These are phyloP conservation scores for Notodonta ziczac DNA, from an alignment of 2,888 invertebrate species.

Conservation along the genomic window DNA sequence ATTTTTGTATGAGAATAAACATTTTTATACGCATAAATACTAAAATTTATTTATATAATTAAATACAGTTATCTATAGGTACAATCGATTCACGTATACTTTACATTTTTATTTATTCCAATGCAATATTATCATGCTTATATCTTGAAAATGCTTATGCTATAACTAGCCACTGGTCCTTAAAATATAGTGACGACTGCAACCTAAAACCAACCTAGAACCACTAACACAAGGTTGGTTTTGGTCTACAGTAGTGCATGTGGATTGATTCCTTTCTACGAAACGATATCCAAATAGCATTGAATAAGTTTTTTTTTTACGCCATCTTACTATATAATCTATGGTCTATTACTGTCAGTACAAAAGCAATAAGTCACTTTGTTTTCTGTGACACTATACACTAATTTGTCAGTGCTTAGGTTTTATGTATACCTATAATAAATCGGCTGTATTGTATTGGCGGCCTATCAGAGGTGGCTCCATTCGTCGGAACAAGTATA, in stretches of 20 bases:
- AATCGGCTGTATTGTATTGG: slow-evolving; percentile 11
- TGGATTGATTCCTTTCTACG: too few relatives aligned
- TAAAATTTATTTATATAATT: slow-evolving; percentile 23
- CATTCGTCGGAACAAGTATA: too few relatives aligned
- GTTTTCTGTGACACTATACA: slow-evolving; percentile 9
- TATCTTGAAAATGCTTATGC: too few relatives aligned
- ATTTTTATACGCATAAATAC: slow-evolving; percentile 7
- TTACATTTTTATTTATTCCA: slow-evolving; percentile 4
- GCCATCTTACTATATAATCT: slow-evolving; percentile 19
- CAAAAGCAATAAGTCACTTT: slow-evolving; percentile 25
- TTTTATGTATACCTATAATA: slow-evolving; percentile 7
- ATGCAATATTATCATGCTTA: background rate
- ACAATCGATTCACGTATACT: slow-evolving; percentile 39
- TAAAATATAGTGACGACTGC: too few relatives aligned
- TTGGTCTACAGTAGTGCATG: too few relatives aligned
- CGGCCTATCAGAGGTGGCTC: too few relatives aligned
- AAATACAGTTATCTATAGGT: slow-evolving; percentile 23
- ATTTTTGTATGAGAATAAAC: background rate
- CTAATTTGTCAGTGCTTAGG: slow-evolving; percentile 26
- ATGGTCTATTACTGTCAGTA: slow-evolving; percentile 22
- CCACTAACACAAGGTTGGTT: too few relatives aligned
- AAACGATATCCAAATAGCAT: slow-evolving; percentile 12
- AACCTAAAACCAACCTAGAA: too few relatives aligned
- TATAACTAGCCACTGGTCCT: too few relatives aligned
- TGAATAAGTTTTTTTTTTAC: slow-evolving; percentile 13